These are phyloP conservation scores for Ceratina calcarata DNA, from an alignment of 1,140 invertebrate species.

Conservation along the genomic window DNA sequence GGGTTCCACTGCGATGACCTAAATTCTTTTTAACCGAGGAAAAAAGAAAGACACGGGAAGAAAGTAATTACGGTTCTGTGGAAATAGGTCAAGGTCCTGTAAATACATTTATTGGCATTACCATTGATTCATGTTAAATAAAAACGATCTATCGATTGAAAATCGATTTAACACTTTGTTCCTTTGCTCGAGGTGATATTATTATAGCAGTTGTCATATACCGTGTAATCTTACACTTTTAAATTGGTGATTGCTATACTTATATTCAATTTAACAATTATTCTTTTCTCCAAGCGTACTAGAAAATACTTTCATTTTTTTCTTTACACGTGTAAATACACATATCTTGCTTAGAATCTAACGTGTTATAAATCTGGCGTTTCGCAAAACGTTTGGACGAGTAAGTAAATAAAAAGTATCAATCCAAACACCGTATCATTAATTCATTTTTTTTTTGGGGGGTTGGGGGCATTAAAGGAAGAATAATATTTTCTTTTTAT, in stretches of 20 bases:
- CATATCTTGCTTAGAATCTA: constrained; percentile 28
- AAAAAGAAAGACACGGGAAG: neutral
- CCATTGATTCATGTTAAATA: constrained; percentile 59
- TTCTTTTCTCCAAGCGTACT: constrained; percentile 24
- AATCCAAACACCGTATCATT: constrained; percentile 26
- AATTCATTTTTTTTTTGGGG: constrained; percentile 6
- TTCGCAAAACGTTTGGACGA: constrained; percentile 28
- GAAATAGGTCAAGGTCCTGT: constrained; percentile 49
- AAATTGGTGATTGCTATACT: constrained; percentile 2
- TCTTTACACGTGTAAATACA: constrained; percentile 49
- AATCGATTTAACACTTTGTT: constrained; percentile 35
- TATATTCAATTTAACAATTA: constrained; percentile 30
- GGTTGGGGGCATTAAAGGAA: neutral
- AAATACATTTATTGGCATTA: constrained; percentile 65
- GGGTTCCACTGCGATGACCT: too few species aligned
- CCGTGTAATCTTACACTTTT: neutral
- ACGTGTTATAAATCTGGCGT: constrained; percentile 35
- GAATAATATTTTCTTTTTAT: neutral
- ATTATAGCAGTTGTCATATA: neutral
- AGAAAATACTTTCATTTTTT: constrained; percentile 15
- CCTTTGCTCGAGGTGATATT: constrained; percentile 18
- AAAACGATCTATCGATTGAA: constrained; percentile 56
- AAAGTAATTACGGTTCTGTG: constrained; percentile 5
- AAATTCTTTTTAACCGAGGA: neutral
- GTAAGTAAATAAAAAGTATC: constrained; percentile 24